These are phyloP conservation scores for Diadromus collaris DNA, from an alignment of 2,888 invertebrate genomes.

Conservation along the genomic window DNA sequence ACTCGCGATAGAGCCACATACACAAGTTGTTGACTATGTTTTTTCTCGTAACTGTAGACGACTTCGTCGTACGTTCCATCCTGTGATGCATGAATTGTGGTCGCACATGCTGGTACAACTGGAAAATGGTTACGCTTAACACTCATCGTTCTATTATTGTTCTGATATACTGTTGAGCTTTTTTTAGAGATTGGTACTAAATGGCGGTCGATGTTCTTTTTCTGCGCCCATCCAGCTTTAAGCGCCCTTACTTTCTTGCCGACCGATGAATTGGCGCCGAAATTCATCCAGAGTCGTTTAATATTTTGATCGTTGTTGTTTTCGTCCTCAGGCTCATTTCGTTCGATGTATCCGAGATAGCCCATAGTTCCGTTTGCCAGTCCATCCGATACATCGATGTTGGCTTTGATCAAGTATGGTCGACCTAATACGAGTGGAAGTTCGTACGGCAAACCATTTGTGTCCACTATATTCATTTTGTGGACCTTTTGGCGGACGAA, in stretches of 20 bases:
- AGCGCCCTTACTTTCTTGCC: constrained; percentile 27
- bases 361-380: constrained; percentile 69
- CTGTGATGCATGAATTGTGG: constrained; percentile 53
- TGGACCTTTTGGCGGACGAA: constrained; percentile 53
- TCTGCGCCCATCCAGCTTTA: constrained; percentile 4
- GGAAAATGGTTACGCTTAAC: constrained; percentile 48
- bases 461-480: constrained; percentile 62
- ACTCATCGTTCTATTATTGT: constrained; percentile 30
- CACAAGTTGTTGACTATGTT: constrained; percentile 59
- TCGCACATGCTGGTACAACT: constrained; percentile 44
- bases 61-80: constrained; percentile 42
- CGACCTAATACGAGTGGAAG: constrained; percentile 51
- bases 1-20: constrained; percentile 69
- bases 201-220: constrained; percentile 3
- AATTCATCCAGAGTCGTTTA: constrained; percentile 43
- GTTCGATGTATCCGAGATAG: constrained; percentile 66
- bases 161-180: constrained; percentile 26
- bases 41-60: constrained; percentile 49
- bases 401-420: constrained; percentile 66
- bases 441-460: constrained; percentile 67
- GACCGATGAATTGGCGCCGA: constrained; percentile 6
- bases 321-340: constrained; percentile 37
- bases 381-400: constrained; percentile 71
- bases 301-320: constrained; percentile 11
- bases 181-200: constrained; percentile 43